Percentiles rank a stretch among this genome's conserved stretches.
Conservation (phyloP, 1,140 invertebrate genomes). For the Solenopsis fugax region DNA sequence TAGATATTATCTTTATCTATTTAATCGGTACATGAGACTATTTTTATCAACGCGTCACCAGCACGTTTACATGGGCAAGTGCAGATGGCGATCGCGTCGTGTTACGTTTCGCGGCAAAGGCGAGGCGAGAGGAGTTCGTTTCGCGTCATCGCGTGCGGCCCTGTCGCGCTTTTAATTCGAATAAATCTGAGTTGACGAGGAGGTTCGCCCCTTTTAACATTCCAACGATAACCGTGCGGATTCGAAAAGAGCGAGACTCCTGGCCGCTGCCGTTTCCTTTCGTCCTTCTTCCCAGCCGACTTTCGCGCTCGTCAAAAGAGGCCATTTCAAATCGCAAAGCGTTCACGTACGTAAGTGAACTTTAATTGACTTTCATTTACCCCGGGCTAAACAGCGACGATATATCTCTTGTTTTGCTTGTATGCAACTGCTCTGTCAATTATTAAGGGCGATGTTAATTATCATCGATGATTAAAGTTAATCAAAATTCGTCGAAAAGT, state of each 20-base stretch:
- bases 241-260: slow-evolving; percentile 47
- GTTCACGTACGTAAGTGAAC: not conserved
- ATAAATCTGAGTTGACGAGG: slow-evolving; percentile 86
- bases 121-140: not conserved
- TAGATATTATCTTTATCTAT: no score
- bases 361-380: not conserved
- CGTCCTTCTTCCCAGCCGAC: not conserved
- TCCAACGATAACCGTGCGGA: slow-evolving; percentile 82
- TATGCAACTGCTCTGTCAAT: not conserved
- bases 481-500: no score
- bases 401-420: not conserved
- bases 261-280: not conserved
- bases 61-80: not conserved
- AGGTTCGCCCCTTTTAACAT: slow-evolving; percentile 86
- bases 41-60: not conserved
- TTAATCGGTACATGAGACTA: not conserved
- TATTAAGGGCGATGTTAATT: no score
- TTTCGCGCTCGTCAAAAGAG: not conserved
- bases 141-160: slow-evolving; percentile 70
- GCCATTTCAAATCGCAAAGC: not conserved
- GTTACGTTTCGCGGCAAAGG: not conserved
- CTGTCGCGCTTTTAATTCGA: slow-evolving; percentile 84
- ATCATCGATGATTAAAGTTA: no score
- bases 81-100: not conserved
- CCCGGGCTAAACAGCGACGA: not conserved